Percentiles rank a stretch among this genome's conserved stretches.
These are phyloP conservation scores for Endomychus coccineus DNA, from an alignment of 2,888 invertebrate genomes.

Conservation along the genomic window DNA sequence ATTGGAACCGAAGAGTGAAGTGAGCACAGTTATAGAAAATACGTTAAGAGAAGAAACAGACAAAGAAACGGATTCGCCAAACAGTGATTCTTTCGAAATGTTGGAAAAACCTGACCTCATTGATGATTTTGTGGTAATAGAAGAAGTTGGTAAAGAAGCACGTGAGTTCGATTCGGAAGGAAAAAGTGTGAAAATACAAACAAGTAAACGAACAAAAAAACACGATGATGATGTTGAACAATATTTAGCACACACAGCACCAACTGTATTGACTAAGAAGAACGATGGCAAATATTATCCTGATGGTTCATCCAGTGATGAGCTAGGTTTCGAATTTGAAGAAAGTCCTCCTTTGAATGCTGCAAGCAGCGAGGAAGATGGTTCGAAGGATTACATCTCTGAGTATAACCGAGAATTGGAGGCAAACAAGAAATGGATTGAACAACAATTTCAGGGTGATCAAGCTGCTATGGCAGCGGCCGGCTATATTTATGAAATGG, in stretches of 20 bases:
- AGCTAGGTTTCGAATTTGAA: conserved; percentile 61
- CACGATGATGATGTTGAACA: conserved; percentile 68
- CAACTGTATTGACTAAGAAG: conserved; percentile 50
- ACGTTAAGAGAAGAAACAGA: conserved; percentile 47
- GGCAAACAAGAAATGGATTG: conserved; percentile 80
- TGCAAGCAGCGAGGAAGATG: conserved; percentile 31
- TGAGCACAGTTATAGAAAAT: conserved; percentile 56
- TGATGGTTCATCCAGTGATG: conserved; percentile 51
- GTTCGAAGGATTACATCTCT: conserved; percentile 38
- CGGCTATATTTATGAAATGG: conserved; percentile 64
- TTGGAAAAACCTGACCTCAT: conserved; percentile 79
- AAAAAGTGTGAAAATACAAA: conserved; percentile 64
- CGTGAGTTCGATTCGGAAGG: conserved; percentile 77
- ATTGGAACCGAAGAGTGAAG: conserved; percentile 45
- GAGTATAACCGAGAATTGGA: conserved; percentile 55
- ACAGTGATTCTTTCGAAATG: conserved; percentile 80
- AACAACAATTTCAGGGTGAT: conserved; percentile 78
- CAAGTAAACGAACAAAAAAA: conserved; percentile 48
- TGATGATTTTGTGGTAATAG: conserved; percentile 81
- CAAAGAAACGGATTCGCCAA: conserved; percentile 58
- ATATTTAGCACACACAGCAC: conserved; percentile 61
- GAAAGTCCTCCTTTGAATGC: conserved; percentile 52
- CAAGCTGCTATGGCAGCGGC: conserved; percentile 52
- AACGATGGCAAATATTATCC: conserved; percentile 46
- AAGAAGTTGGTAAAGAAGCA: conserved; percentile 82